Evolutionary conservation across 2,888 invertebrate species (phyloP), one percentile per base, ranked within the genome.

Genomic region (Cataglyphis cursor): DNA sequence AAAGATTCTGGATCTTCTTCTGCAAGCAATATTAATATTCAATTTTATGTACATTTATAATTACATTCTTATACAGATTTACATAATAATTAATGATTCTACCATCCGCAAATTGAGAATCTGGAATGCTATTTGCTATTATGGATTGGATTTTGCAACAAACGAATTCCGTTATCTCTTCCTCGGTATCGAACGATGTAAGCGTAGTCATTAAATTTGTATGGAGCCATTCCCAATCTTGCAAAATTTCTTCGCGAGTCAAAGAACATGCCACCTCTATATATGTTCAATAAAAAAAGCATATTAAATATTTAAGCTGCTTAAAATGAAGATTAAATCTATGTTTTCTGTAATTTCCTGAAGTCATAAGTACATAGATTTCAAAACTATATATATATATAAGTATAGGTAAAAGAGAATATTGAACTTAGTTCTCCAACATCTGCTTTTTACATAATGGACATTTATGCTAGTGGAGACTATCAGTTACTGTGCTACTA

Each of bases 61-160:
- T 31, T 15, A 51, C 3, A 24, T n/a, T 59, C 21, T 31, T 68
- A 68, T 8, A n/a, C n/a, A 18, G 15, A 48, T 70, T 61, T 31
- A 76, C 15, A 9, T 59, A 70, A 31, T 5, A 9, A 66, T 10
- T 44, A 44, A 59, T 35, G 3, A 80, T 72, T 65, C 91, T 93
- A 96, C 96, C 96, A 92, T 96, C 96, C 64, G 95, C 93, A 88
- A 96, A 95, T 75, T 96, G 95, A 93, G 95, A 96, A 82, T 96
- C 96, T 88, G 97, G 96, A 82, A 94, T 92, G 85, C 96, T 96
- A 35, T 97, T 98, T 24, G 98, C 98, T 90, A 98, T 97, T 76
- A 99, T 96, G n/a, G 99, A 99, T 94, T 99, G 98, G 88, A 99
- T 98, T 96, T 99, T 99, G 94, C 99, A 99, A 90, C 97, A 97